Evolutionary conservation across 2,888 invertebrate genomes (phyloP).

Genomic region (Leptopilina syphax): DNA sequence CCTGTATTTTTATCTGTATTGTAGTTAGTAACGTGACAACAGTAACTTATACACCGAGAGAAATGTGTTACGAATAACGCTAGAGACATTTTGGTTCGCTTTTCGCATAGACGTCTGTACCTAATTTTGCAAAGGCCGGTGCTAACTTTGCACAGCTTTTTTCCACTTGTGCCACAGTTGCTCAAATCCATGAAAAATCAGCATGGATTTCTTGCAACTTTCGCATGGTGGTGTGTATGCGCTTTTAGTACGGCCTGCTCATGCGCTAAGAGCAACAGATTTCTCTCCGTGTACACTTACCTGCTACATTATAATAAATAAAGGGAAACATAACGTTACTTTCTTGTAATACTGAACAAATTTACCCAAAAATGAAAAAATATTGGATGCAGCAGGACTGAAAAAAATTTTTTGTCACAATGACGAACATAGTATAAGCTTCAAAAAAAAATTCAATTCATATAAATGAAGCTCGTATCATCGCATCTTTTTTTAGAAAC

Average conservation of each 20-base stretch:
- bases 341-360: constrained; percentile 38
- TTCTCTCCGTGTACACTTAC: too few relatives aligned
- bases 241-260: too few relatives aligned
- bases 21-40: constrained; percentile 73
- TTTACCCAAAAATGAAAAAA: constrained; percentile 15
- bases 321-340: constrained; percentile 58
- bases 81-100: too few relatives aligned
- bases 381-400: constrained; percentile 31
- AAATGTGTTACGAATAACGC: too few relatives aligned
- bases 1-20: constrained; percentile 71
- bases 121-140: too few relatives aligned
- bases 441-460: constrained; percentile 7
- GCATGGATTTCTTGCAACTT: too few relatives aligned
- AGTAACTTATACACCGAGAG: constrained; percentile 72
- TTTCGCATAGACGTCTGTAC: too few relatives aligned
- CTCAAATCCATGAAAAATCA: too few relatives aligned
- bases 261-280: too few relatives aligned
- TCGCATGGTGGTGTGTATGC: too few relatives aligned
- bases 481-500: background rate
- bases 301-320: constrained; percentile 70
- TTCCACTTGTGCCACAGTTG: too few relatives aligned
- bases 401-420: constrained; percentile 34
- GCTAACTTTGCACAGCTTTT: too few relatives aligned
- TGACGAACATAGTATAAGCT: constrained; percentile 25
- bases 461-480: constrained; percentile 22